These are phyloP conservation scores for Rutilus rutilus DNA, from an alignment of 2,113 vertebrate genomes.

Conservation along the genomic window DNA sequence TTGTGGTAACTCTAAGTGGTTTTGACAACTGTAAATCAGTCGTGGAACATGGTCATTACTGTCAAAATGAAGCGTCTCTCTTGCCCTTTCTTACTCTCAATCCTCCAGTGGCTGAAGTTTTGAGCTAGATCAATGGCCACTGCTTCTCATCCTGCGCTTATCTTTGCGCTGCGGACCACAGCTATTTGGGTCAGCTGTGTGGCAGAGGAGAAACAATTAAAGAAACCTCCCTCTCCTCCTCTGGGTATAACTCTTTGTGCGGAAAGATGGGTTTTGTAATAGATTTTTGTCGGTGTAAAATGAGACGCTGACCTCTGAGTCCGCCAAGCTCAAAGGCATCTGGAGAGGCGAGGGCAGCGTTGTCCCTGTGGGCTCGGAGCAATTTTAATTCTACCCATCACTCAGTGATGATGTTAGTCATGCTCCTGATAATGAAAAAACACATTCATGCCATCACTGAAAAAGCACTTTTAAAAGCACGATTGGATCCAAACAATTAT, in stretches of 20 bases:
- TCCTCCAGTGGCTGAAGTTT: conserved; percentile 36
- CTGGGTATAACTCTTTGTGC: conserved; percentile 67
- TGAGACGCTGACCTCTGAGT: conserved; percentile 78
- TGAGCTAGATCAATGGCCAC: conserved; percentile 43
- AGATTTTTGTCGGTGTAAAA: conserved; percentile 80
- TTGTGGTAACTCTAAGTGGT: conserved; percentile 26
- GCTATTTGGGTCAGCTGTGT: conserved; percentile 64
- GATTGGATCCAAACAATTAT: conserved; percentile 66
- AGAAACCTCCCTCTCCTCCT: conserved; percentile 62
- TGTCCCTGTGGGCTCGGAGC: conserved; percentile 70
- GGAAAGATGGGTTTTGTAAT: conserved; percentile 78
- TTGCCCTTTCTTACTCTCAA: conserved; percentile 21
- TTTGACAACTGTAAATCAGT: conserved; percentile 33
- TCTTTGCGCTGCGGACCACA: conserved; percentile 53
- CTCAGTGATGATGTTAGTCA: conserved; percentile 65
- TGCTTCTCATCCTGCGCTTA: conserved; percentile 53
- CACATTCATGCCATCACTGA: conserved; percentile 54
- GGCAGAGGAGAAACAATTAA: conserved; percentile 79
- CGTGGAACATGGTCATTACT: conserved; percentile 40
- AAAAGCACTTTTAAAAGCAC: conserved; percentile 58
- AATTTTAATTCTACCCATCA: conserved; percentile 73
- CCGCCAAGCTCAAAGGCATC: conserved; percentile 66
- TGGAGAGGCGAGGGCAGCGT: conserved; percentile 62
- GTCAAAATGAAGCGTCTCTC: conserved; percentile 48
- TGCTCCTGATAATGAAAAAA: conserved; percentile 59